These are phyloP conservation scores for Paradoxurus hermaphroditus DNA, from an alignment of 2,113 vertebrate species.

Conservation along the genomic window DNA sequence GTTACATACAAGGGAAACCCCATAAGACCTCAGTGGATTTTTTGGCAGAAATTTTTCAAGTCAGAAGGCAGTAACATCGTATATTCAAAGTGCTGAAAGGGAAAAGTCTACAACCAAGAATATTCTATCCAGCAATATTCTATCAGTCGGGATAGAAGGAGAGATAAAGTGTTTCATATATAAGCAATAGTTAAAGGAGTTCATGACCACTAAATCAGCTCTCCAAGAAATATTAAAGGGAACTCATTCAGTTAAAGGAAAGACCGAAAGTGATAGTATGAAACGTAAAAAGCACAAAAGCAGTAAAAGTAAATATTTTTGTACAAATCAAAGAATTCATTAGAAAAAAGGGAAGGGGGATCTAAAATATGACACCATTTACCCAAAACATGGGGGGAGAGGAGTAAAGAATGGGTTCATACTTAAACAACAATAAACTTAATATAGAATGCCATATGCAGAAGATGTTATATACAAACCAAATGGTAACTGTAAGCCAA, in stretches of 20 bases:
- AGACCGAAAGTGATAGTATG: neutral
- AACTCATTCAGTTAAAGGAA: neutral
- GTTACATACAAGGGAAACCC: neutral
- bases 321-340: neutral
- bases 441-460: neutral
- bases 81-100: neutral
- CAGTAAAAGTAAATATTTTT: neutral
- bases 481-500: neutral
- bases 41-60: neutral
- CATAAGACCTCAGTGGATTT: neutral
- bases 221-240: neutral
- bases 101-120: neutral
- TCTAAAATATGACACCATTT: neutral
- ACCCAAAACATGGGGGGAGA: neutral
- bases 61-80: neutral
- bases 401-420: neutral
- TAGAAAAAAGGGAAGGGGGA: too few species aligned
- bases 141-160: neutral
- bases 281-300: neutral
- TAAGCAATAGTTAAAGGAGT: neutral
- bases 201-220: neutral
- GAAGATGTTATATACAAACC: neutral
- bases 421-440: neutral
- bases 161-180: neutral
- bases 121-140: neutral